Evolutionary conservation across 2,113 vertebrate species (phyloP).

Genomic region (Hyperoodon ampullatus): DNA sequence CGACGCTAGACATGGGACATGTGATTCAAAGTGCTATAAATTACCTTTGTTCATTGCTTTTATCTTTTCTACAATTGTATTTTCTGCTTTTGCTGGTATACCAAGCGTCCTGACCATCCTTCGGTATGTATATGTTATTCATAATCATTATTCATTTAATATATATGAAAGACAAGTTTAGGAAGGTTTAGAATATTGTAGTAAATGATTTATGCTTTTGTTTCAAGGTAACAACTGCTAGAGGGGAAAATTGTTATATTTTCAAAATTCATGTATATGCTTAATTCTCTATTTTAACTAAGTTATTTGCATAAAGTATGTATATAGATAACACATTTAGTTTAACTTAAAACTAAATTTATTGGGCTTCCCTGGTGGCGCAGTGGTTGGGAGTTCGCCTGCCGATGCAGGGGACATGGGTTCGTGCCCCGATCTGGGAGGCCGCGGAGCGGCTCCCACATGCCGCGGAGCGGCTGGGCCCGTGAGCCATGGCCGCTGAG

Average conservation of each 20-base stretch:
- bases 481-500: no score
- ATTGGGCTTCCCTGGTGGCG: no score
- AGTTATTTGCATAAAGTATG: not conserved
- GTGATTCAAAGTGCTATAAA: conserved; percentile 78
- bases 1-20: conserved; percentile 82
- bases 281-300: conserved; percentile 18
- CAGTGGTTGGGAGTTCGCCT: no score
- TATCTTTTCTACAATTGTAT: conserved; percentile 83
- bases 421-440: no score
- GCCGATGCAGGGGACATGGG: no score
- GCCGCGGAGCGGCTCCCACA: no score
- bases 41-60: conserved; percentile 84
- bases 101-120: conserved; percentile 83
- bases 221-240: not conserved
- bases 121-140: conserved; percentile 76
- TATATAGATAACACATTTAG: not conserved
- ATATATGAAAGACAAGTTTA: not conserved
- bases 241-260: not conserved
- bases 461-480: no score
- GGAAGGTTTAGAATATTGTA: conserved; percentile 18
- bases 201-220: not conserved
- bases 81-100: conserved; percentile 81
- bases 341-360: not conserved
- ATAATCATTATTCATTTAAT: conserved; percentile 17
- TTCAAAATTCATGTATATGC: not conserved